Evolutionary conservation across 2,797 vertebrate species (phyloP).

Genomic region (Chanos chanos): DNA sequence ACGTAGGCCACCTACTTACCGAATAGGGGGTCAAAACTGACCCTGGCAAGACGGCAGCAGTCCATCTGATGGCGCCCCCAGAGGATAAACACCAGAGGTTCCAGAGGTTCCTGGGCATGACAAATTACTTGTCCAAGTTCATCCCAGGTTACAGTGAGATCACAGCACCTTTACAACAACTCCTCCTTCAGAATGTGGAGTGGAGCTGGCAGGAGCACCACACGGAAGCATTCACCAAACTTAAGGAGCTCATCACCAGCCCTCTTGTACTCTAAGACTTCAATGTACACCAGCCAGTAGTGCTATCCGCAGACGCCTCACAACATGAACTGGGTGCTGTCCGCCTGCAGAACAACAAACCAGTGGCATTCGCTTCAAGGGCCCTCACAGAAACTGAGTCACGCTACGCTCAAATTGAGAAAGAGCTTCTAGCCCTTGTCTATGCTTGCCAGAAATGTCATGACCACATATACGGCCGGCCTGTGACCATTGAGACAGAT

Average conservation of each 20-base stretch:
- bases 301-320: slow-evolving; percentile 18
- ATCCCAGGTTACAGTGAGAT: slow-evolving; percentile 22
- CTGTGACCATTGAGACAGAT: not conserved
- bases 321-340: slow-evolving; percentile 8
- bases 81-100: not conserved
- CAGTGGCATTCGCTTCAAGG: slow-evolving; percentile 5
- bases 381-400: slow-evolving; percentile 7
- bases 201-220: slow-evolving; percentile 7
- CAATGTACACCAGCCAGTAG: slow-evolving; percentile 9
- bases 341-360: not conserved
- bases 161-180: not conserved
- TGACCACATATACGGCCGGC: not conserved
- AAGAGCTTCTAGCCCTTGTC: slow-evolving; percentile 16
- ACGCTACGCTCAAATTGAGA: slow-evolving; percentile 6
- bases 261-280: slow-evolving; percentile 11
- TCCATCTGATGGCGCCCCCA: not conserved
- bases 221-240: not conserved
- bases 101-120: slow-evolving; percentile 15
- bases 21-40: slow-evolving; percentile 11
- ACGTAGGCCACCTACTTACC: slow-evolving; percentile 16
- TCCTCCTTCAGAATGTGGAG: slow-evolving; percentile 7
- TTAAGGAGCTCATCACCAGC: slow-evolving; percentile 11
- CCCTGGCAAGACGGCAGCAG: slow-evolving; percentile 3
- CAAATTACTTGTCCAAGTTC: slow-evolving; percentile 7
- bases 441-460: slow-evolving; percentile 18